Evolutionary conservation across 2,797 vertebrate species (phyloP).

Genomic region (Typhlichthys eigenmanni): DNA sequence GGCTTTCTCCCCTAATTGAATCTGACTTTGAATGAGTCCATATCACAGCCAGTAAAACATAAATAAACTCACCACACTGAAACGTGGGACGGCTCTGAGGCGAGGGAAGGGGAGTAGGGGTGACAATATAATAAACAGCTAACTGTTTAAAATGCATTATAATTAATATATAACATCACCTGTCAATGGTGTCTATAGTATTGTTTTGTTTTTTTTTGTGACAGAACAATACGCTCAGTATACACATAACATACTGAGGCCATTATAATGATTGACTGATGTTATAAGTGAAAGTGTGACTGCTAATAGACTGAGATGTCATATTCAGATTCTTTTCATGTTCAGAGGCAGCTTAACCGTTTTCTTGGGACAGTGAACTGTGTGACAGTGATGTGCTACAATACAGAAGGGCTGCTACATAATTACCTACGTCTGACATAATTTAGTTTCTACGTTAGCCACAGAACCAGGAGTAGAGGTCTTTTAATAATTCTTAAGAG

Average conservation of each 20-base stretch:
- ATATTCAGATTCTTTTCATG: constrained; percentile 60
- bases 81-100: constrained; percentile 8
- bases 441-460: constrained; percentile 54
- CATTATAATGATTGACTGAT: constrained; percentile 66
- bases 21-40: constrained; percentile 88
- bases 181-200: constrained; percentile 66
- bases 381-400: constrained; percentile 52
- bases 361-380: constrained; percentile 52
- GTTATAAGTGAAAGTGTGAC: constrained; percentile 54
- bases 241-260: constrained; percentile 42
- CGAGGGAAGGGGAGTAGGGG: constrained; percentile 38
- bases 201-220: constrained; percentile 59
- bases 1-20: constrained; percentile 89
- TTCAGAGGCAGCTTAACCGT: constrained; percentile 54
- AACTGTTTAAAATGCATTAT: constrained; percentile 77
- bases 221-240: constrained; percentile 64
- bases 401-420: constrained; percentile 49
- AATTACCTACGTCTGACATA: constrained; percentile 64
- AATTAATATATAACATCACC: constrained; percentile 87
- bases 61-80: too few relatives aligned
- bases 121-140: constrained; percentile 58
- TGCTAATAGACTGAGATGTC: constrained; percentile 50
- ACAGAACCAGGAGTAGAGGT: constrained; percentile 38
- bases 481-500: constrained; percentile 43
- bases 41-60: constrained; percentile 76